Percentiles rank a stretch among this genome's conserved stretches.
These are phyloP conservation scores for Notodonta ziczac DNA, from an alignment of 2,888 invertebrate genomes.

Conservation along the genomic window DNA sequence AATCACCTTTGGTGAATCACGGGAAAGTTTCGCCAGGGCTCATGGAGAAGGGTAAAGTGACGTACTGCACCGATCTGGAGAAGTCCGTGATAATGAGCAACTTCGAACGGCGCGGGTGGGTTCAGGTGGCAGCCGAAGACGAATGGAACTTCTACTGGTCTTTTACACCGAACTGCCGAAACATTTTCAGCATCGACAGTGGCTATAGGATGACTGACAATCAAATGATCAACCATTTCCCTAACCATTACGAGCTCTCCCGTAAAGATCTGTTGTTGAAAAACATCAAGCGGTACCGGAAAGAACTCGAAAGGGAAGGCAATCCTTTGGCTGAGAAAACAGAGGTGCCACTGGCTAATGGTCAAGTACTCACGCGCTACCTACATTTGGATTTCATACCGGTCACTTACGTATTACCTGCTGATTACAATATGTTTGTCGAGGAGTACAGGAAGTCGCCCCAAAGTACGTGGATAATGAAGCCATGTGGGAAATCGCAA, in stretches of 20 bases:
- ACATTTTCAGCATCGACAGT: conserved; percentile 95
- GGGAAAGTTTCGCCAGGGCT: conserved; percentile 40
- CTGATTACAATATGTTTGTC: conserved; percentile 98
- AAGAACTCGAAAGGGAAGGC: conserved; percentile 95
- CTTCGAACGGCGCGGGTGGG: conserved; percentile 96
- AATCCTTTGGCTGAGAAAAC: conserved; percentile 92
- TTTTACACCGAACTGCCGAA: conserved; percentile 94
- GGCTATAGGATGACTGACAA: conserved; percentile 96
- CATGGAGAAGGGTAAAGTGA: conserved; percentile 56
- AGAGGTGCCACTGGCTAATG: conserved; percentile 77
- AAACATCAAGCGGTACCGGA: conserved; percentile 96
- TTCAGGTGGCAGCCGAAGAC: conserved; percentile 92
- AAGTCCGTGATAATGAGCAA: conserved; percentile 96
- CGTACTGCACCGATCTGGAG: conserved; percentile 93
- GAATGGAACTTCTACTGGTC: conserved; percentile 99
- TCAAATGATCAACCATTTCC: conserved; percentile 98
- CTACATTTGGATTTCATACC: conserved; percentile 96
- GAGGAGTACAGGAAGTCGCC: conserved; percentile 97
- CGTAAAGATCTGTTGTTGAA: conserved; percentile 97
- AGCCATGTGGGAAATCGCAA: conserved; percentile 97
- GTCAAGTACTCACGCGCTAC: conserved; percentile 89
- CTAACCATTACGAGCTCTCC: conserved; percentile 97
- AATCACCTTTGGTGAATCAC: conserved; percentile 40
- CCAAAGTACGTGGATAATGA: conserved; percentile 98
- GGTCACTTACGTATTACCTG: conserved; percentile 96